Conservation (phyloP, 2,888 invertebrate genomes). For the Eubasilissa splendida region DNA sequence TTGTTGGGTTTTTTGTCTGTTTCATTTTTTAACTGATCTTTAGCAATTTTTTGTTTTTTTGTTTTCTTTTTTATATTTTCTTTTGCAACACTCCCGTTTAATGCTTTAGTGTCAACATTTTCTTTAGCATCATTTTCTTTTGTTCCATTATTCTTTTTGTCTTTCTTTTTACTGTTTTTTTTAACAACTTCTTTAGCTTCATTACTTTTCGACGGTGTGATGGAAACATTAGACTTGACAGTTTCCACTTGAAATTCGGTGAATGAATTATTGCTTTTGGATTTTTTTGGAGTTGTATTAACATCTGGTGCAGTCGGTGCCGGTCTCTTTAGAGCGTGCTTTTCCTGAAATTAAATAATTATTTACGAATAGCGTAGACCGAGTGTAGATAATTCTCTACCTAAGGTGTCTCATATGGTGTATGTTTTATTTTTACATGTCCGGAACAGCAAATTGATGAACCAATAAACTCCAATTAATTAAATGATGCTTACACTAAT, state of each 20-base stretch:
- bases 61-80: conserved; percentile 54
- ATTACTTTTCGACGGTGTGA: conserved; percentile 43
- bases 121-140: conserved; percentile 29
- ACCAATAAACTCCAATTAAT: too few species aligned
- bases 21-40: conserved; percentile 41
- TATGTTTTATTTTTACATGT: too few species aligned
- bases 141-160: conserved; percentile 7
- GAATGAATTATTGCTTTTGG: conserved; percentile 12
- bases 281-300: conserved; percentile 24
- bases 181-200: conserved; percentile 30
- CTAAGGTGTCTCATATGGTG: too few species aligned
- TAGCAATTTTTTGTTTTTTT: conserved; percentile 54
- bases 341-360: conserved; percentile 35
- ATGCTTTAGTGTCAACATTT: conserved; percentile 39
- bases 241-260: conserved; percentile 44
- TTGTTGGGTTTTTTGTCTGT: neutral
- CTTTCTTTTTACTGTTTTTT: conserved; percentile 49
- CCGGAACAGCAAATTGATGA: too few species aligned
- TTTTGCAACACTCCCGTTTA: conserved; percentile 51
- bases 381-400: too few species aligned
- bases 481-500: too few species aligned
- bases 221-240: conserved; percentile 22
- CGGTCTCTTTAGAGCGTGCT: conserved; percentile 23
- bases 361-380: neutral
- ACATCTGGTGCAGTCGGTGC: neutral